Evolutionary conservation across 1,140 invertebrate genomes (phyloP), one percentile per base, ranked within the genome.

Genomic region (Pseudomyrmex gracilis): DNA sequence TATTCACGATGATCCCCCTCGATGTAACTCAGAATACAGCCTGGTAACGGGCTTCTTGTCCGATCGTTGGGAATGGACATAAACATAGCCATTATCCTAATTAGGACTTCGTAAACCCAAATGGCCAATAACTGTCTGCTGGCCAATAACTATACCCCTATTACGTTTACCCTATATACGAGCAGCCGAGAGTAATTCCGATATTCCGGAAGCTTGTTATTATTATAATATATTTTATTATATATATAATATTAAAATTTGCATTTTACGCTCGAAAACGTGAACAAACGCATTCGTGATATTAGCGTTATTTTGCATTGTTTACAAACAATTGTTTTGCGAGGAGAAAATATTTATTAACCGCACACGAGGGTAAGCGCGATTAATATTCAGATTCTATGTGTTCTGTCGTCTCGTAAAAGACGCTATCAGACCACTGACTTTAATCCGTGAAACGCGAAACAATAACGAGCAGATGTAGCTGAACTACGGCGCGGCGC

Each of bases 11-110:
- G 76, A 64, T 45, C 45, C 73, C 53, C 60, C 49, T 60, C 77
- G 78, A 80, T 83, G 83, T 57, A 77, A 68, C 49, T 73, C 43
- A 80, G 43, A 58, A 34, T 47, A n/a, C 10, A 70, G 55, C 67
- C 24, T 8, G 51, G 34, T 24, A 61, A 63, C 47, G 73, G 34
- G 47, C 47, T 55, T 63, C 78, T 53, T 74, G 78, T 51, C 70
- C 57, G 70, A 74, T 82, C 76, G 76, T 70, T 58, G 10, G 51
- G 20, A 45, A 78, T 34, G 49, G 76, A 58, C 76, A 80, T 71
- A 80, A 80, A 80, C 76, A 80, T 49, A 70, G 76, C 66, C 76
- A 80, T 80, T 80, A 80, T 71, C 76, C 76, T 80, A 80, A 80
- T 80, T 80, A 80, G 76, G 43, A 80, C 64, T 80, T 71, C 66